phyloP scores from a whole-genome alignment of 2,888 invertebrate genomes.

The Euplexia lucipara region DNA sequence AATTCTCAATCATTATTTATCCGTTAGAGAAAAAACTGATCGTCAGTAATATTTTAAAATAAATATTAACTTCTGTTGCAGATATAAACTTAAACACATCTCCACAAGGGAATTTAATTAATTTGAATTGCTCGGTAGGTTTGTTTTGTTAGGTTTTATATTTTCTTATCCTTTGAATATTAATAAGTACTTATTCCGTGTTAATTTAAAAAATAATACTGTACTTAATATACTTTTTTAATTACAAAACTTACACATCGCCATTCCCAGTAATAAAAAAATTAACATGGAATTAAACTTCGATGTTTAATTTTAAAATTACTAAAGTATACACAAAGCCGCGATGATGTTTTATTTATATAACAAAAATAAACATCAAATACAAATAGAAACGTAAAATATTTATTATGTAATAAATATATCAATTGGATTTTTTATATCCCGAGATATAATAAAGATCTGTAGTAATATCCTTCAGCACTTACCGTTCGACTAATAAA shows the following conservation, averaged over 20 bases:
- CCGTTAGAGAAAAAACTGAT: no score
- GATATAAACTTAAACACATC: neutral
- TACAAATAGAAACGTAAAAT: constrained; percentile 10
- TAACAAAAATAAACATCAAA: constrained; percentile 9
- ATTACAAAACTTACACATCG: neutral
- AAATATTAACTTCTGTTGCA: neutral
- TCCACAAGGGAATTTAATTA: neutral
- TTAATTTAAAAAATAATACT: neutral
- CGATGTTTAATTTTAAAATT: neutral
- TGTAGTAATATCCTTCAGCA: constrained; percentile 42
- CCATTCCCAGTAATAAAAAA: neutral
- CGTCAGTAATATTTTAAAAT: no score
- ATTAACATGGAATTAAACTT: neutral
- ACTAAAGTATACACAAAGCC: neutral
- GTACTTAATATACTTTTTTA: neutral
- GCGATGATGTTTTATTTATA: neutral
- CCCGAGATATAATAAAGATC: constrained; percentile 27
- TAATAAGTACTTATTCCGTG: neutral
- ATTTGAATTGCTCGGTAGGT: neutral
- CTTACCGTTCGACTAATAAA: constrained; percentile 42
- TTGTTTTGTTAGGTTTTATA: neutral
- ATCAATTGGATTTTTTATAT: constrained; percentile 34
- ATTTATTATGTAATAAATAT: constrained; percentile 38
- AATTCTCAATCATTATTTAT: no score
- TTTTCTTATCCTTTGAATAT: neutral